A percentile compares a stretch with the other conserved stretches of the same genome.
phyloP scores from a whole-genome alignment of 2,113 vertebrate species.

The Anser cygnoides region DNA sequence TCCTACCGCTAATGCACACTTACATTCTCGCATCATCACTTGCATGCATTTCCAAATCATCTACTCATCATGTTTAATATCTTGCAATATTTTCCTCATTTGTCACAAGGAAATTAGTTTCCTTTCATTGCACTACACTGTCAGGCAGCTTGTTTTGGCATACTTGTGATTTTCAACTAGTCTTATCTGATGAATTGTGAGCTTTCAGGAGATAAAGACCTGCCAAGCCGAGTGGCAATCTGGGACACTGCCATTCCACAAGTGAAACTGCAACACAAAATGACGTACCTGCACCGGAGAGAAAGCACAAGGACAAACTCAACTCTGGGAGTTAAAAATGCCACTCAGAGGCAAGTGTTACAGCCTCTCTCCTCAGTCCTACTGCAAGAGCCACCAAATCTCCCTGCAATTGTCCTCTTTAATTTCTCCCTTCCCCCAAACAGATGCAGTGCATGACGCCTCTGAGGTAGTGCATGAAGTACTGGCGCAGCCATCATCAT shows the following conservation, averaged over 20 bases:
- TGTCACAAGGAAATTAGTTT: background rate
- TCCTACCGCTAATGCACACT: background rate
- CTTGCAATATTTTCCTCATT: background rate
- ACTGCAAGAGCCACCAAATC: background rate
- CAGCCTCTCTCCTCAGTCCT: background rate
- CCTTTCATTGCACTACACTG: background rate
- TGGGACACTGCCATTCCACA: background rate
- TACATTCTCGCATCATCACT: background rate
- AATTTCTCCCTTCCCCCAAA: background rate
- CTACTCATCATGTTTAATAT: background rate
- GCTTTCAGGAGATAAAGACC: background rate
- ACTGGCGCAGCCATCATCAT: background rate
- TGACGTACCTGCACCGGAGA: fast-evolving
- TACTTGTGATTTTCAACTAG: background rate
- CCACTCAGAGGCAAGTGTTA: fast-evolving
- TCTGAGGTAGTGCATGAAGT: background rate
- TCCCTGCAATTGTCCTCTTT: background rate
- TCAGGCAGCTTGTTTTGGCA: background rate
- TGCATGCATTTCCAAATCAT: background rate
- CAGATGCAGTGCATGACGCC: background rate
- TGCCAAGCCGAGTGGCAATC: background rate
- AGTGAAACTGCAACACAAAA: background rate
- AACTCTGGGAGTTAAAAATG: background rate
- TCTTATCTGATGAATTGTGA: background rate
- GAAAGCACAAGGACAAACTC: background rate